These are phyloP conservation scores for Brachyrhaphis roseni DNA, from an alignment of 2,797 vertebrate species.

Conservation along the genomic window DNA sequence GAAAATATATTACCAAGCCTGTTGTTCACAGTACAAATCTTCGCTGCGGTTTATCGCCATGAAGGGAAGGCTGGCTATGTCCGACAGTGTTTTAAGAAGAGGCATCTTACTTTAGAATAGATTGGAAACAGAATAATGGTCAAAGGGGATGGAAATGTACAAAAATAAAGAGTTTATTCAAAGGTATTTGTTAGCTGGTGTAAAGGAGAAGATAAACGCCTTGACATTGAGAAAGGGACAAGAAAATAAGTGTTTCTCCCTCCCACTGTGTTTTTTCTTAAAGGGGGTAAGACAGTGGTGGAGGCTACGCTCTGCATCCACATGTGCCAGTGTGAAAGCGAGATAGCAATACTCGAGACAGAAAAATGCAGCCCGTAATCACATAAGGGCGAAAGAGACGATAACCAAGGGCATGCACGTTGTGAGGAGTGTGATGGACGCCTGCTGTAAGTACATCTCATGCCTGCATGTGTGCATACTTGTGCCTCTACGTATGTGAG, in stretches of 20 bases:
- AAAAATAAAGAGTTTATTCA: slow-evolving; percentile 10
- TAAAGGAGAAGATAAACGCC: slow-evolving; percentile 30
- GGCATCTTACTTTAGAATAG: slow-evolving; percentile 15
- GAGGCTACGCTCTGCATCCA: not conserved
- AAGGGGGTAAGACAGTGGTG: slow-evolving; percentile 14
- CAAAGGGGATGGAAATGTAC: slow-evolving; percentile 5
- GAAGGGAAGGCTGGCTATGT: slow-evolving; percentile 18
- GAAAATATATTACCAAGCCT: slow-evolving; percentile 26
- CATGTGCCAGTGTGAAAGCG: slow-evolving; percentile 2
- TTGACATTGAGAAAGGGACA: slow-evolving; percentile 58
- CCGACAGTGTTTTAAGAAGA: slow-evolving; percentile 27
- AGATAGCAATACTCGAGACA: slow-evolving; percentile 22
- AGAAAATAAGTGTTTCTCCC: slow-evolving; percentile 26
- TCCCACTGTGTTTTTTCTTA: slow-evolving; percentile 39
- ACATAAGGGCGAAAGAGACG: slow-evolving; percentile 26
- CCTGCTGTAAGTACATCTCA: slow-evolving; percentile 53
- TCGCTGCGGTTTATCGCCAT: slow-evolving; percentile 16
- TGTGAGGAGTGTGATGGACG: slow-evolving; percentile 64
- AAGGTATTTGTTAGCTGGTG: slow-evolving; percentile 9
- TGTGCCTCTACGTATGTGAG: slow-evolving; percentile 14
- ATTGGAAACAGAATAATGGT: slow-evolving; percentile 10
- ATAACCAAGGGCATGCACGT: slow-evolving; percentile 61
- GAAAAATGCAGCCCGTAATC: slow-evolving; percentile 38
- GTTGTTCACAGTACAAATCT: not conserved
- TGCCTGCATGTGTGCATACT: slow-evolving; percentile 24